Evolutionary conservation across 2,113 vertebrate species (phyloP), one percentile per base, ranked within the genome.

Genomic region (Monopterus albus): DNA sequence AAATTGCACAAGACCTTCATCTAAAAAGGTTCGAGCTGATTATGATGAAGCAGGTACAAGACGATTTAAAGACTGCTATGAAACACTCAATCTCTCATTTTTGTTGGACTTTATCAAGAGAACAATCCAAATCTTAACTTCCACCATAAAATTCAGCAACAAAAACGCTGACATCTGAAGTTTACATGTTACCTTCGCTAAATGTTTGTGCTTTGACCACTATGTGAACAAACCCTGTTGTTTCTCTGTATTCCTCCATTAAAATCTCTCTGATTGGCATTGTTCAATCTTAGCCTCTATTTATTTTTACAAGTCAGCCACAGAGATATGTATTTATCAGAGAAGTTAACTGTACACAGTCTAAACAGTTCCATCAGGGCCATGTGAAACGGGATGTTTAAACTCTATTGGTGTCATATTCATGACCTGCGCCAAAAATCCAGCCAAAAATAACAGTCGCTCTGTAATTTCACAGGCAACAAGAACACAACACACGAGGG

Each of bases 351-450:
- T 33, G 68, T 73, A 38, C 46, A 71, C 76, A 73, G 73, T 63
- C 67, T 84, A 82, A 91, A 89, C 76, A 86, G 35, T 74, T 66
- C 72, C 72, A 85, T 68, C 52, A 53, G 59, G 83, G 57, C 78
- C 76, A 52, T 90, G 85, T 82, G 85, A 93, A 91, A 92, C 55
- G 70, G 86, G 78, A 91, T 90, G 87, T 89, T 88, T 88, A 86
- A 89, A 79, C 73, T 78, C 10, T 17, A 71, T 40, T 35, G 72
- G 86, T 90, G 78, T 90, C 79, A 78, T 78, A 76, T 90, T 75
- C 76, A 64, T 65, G 78, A 85, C 85, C 85, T 63, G 60, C 18
- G 28, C 42, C 31, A 23, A 36, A 61, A 47, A 35, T 14, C 6
- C 9, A 11, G 81, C 88, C 86, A 91, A 87, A 78, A 86, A 87